Base-by-base conservation (phyloP, 2,888 invertebrate genomes). In the Seira ritae region DNA sequence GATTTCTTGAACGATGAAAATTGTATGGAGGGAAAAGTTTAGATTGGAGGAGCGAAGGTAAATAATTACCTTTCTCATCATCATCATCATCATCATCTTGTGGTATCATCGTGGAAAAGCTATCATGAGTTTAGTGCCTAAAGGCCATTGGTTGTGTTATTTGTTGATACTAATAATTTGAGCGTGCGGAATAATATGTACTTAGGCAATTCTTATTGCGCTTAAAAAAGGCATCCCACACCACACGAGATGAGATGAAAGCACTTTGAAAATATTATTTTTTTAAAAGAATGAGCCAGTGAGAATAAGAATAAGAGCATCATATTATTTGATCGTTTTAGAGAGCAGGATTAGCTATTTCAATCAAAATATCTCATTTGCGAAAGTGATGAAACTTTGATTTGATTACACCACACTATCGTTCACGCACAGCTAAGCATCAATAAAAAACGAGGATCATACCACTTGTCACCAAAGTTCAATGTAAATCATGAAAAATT, bases 51-150 rank as follows among this genome's bases (percentile, higher is more conserved):
- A 80, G 80, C 55, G 50, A 80, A 81, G 84, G 80, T 70, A 74
- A 71, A 78, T 77, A 73, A 81, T 81, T 76, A 67, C 84, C 77
- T 84, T 83, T 83, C 76, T 75, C 76, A 78, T 80, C 69, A 75
- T 72, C 72, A 55, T 79, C 66, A 19, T 69, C 46, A 72, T 76
- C 37, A 31, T 75, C 67, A 72, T 66, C 8, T 55, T 17, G 1
- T 55, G 55, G 2, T 37, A 55, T 55, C 55, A 15, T n/a, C 55
- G 55, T n/a, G 17, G 15, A 55, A 55, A 55, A 55, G 55, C n/a
- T n/a, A 31, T 31, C 31, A 31, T 31, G 31, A 55, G 17, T 17
- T 55, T 31, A 55, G 8, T 31, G 55, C 55, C 55, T 12, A 55
- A 55, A 55, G 55, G n/a, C n/a, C 31, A 31, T 4, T 31, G 31